phyloP scores from a whole-genome alignment of 2,797 vertebrate species.

The Sciurus vulgaris region DNA sequence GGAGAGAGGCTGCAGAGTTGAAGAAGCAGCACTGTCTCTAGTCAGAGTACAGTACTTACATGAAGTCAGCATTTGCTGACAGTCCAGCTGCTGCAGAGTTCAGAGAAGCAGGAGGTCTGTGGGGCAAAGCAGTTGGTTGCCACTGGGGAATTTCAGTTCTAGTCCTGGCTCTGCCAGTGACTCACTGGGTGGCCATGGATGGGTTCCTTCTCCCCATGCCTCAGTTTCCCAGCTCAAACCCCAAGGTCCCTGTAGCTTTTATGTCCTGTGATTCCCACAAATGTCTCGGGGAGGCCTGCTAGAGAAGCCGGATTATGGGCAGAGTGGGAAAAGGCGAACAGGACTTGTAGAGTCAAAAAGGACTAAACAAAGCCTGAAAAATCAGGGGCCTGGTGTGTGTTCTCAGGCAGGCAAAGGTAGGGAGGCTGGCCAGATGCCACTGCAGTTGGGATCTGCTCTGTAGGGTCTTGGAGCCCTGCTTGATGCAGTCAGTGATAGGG shows the following conservation, averaged over 20 bases:
- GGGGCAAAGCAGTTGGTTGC: background rate
- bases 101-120: background rate
- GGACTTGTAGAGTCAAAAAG: background rate
- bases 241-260: background rate
- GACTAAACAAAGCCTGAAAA: background rate
- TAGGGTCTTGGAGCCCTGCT: background rate
- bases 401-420: background rate
- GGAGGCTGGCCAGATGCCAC: background rate
- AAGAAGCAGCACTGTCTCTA: background rate
- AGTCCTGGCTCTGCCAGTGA: background rate
- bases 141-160: background rate
- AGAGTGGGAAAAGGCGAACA: background rate
- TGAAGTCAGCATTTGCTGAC: too few relatives aligned
- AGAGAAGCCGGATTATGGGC: background rate
- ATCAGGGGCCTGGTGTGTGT: too few relatives aligned
- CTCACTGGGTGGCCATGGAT: background rate
- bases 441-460: too few relatives aligned
- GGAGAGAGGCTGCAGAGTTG: background rate
- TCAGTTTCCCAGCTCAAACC: background rate
- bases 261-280: background rate
- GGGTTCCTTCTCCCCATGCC: background rate
- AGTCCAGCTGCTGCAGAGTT: fast-evolving
- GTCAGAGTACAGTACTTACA: background rate
- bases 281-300: background rate
- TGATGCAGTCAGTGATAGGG: background rate